phyloP scores from a whole-genome alignment of 2,888 invertebrate genomes.

The Pyralis farinalis region DNA sequence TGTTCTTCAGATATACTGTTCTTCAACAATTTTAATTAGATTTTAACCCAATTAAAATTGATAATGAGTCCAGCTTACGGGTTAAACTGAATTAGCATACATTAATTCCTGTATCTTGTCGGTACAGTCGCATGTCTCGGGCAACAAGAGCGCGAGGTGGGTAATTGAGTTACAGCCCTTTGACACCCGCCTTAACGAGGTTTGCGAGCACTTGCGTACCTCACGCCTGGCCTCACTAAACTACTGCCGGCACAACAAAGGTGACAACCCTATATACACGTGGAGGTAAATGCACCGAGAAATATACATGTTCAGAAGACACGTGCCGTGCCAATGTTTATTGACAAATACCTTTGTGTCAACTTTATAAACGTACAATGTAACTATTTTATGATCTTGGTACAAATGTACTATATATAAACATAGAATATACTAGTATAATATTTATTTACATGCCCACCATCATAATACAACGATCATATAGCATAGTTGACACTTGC shows the following conservation, averaged over 20 bases:
- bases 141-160: conserved; percentile 10
- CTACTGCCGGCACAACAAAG: conserved; percentile 17
- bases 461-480: too few relatives aligned
- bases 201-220: conserved; percentile 58
- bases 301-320: not conserved
- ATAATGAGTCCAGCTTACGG: conserved; percentile 13
- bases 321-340: too few relatives aligned
- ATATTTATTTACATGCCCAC: too few relatives aligned
- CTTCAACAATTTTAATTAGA: too few relatives aligned
- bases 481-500: too few relatives aligned
- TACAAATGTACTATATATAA: too few relatives aligned
- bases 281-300: not conserved
- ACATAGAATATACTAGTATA: too few relatives aligned
- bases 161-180: conserved; percentile 76
- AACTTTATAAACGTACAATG: not conserved
- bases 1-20: too few relatives aligned
- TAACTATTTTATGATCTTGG: too few relatives aligned
- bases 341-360: too few relatives aligned
- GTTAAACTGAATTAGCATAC: conserved; percentile 32
- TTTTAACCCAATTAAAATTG: conserved; percentile 2
- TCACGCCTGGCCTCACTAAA: conserved; percentile 22
- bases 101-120: conserved; percentile 35
- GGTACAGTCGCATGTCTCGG: conserved; percentile 18
- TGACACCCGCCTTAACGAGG: conserved; percentile 75
- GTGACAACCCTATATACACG: conserved; percentile 5